A percentile compares a stretch with the other conserved stretches of the same genome.
These are phyloP conservation scores for Cairina moschata DNA, from an alignment of 2,113 vertebrate species.

Conservation along the genomic window DNA sequence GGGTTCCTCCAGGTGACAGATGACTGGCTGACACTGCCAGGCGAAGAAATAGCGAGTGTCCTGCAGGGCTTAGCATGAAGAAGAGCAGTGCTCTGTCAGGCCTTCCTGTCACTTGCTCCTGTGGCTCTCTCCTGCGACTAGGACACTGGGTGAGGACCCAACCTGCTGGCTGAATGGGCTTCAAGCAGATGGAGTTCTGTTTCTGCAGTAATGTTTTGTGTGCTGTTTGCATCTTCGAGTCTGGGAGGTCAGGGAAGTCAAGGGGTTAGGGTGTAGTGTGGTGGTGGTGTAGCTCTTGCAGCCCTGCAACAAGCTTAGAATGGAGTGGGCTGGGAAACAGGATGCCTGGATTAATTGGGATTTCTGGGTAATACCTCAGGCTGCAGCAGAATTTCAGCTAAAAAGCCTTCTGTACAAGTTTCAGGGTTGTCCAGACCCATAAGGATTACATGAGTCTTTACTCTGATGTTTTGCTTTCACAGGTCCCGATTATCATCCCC, in stretches of 20 bases:
- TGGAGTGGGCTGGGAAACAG: background rate
- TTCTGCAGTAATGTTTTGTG: background rate
- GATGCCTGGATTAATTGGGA: background rate
- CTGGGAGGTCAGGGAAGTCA: background rate
- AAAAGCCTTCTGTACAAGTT: background rate
- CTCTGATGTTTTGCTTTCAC: background rate
- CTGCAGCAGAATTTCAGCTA: background rate
- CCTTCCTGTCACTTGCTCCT: background rate
- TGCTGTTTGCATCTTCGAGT: background rate
- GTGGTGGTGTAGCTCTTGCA: background rate
- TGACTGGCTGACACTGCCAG: background rate
- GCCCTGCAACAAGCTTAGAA: background rate
- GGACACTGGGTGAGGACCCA: background rate
- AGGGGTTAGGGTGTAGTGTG: background rate
- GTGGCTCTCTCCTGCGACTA: background rate
- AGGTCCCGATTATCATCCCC: conserved; percentile 88
- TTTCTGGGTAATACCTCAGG: background rate
- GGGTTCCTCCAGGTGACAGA: background rate
- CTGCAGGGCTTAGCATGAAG: background rate
- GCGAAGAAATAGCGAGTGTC: background rate
- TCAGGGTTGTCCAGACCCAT: background rate
- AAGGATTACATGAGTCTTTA: background rate
- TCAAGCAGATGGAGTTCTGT: background rate
- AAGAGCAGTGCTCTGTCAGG: background rate
- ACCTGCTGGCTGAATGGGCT: background rate